Evolutionary conservation across 2,888 invertebrate species (phyloP), one percentile per base, ranked within the genome.

Genomic region (Eurytoma adleriae): DNA sequence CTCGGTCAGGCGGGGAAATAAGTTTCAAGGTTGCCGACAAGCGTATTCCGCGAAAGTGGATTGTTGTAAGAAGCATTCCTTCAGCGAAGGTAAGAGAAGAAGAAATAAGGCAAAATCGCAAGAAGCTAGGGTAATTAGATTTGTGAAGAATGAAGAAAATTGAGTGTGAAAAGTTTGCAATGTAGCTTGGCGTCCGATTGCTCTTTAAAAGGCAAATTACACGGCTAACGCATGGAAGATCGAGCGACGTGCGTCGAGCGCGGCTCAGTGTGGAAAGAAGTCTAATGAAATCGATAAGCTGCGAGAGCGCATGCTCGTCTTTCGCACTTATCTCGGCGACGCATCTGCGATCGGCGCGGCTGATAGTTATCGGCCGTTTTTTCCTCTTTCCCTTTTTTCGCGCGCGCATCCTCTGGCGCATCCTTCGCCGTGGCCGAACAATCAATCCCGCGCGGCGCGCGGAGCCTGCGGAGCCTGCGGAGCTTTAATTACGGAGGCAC

Each of bases 201-300:
- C 52, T 48, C 50, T 69, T 69, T 61, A 69, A 69, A 68, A 76
- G 69, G 76, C 69, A 76, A 76, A 76, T 76, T 76, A 62, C 76
- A 75, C 59, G 59, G 50, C 52, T 61, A 4, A 12, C 50, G 50
- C 61, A 18, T 24, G 20, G 14, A 20, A 24, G 5, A 70, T n/a
- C 48, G 4, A 2, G 5, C 27, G 40, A 10, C n/a, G n/a, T n/a
- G 50, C 50, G 13, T 13, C 16, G 7, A 50, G 30, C 30, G 54
- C n/a, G n/a, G n/a, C 20, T 30, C 24, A n/a, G 18, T 62, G 50
- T 54, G 18, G 74, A 79, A 74, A 79, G 57, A 70, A 74, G 69
- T 74, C 79, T 70, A 79, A 79, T 74, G 74, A 70, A 73, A 79
- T 74, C 70, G 57, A 79, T 69, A 74, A 61, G 56, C 64, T 16